Conservation (phyloP, 92 coral and sea anemone species). For the Hydrozoanthus gracilis region DNA sequence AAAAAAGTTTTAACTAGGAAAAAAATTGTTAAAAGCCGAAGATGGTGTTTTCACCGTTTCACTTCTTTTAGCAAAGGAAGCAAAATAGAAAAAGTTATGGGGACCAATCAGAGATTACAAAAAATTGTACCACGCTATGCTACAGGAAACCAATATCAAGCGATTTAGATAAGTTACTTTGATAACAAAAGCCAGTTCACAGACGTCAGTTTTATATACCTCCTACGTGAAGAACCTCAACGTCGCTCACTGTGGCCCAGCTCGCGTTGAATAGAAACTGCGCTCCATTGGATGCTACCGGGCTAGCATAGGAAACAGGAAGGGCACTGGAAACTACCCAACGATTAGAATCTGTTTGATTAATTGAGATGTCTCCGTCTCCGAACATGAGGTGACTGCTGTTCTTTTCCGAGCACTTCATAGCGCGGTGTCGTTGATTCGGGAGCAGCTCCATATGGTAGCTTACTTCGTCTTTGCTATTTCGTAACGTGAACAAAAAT, state of each 20-base stretch:
- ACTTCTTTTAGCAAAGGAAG: no score
- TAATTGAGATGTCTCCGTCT: conserved; percentile 8
- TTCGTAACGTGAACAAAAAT: conserved; percentile 33
- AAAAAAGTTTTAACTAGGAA: no score
- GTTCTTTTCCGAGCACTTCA: conserved; percentile 10
- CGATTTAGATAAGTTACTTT: no score
- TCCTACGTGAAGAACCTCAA: conserved; percentile 30
- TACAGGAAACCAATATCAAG: no score
- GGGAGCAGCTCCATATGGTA: conserved; percentile 6
- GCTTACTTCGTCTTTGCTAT: background rate
- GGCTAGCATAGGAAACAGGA: background rate
- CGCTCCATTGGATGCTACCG: background rate
- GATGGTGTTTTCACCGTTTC: no score
- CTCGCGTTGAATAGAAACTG: conserved; percentile 22
- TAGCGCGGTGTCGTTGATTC: conserved; percentile 16
- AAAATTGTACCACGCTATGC: no score
- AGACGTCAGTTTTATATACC: background rate
- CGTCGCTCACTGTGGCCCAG: background rate
- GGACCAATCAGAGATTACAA: no score
- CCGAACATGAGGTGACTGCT: conserved; percentile 9
- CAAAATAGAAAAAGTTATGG: no score
- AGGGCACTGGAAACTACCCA: conserved; percentile 27
- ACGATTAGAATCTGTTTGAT: background rate
- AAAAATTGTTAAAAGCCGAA: no score
- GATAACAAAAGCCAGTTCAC: no score